These are phyloP conservation scores for Trichoplusia ni DNA, from an alignment of 1,140 invertebrate genomes.

Conservation along the genomic window DNA sequence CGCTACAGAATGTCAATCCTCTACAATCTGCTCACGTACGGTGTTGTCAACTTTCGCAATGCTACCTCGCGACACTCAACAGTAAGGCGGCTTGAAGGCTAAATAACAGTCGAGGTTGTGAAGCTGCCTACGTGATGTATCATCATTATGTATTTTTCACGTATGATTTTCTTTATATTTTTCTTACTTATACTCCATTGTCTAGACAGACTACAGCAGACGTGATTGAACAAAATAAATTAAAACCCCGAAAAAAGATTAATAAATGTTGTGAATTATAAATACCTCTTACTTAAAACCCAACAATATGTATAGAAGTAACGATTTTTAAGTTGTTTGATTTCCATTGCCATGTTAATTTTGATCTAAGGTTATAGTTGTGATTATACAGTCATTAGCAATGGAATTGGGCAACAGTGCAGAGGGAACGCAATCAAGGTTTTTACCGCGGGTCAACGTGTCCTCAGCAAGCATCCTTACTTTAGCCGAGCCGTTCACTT, in stretches of 20 bases:
- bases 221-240: too few species aligned
- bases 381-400: constrained; percentile 32
- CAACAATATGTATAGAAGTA: constrained; percentile 6
- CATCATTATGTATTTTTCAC: constrained; percentile 24
- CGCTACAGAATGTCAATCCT: constrained; percentile 55
- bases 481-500: constrained; percentile 53
- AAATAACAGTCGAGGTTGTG: constrained; percentile 55
- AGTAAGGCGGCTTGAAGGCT: constrained; percentile 68
- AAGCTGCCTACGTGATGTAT: constrained; percentile 42
- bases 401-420: constrained; percentile 32
- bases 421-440: constrained; percentile 40
- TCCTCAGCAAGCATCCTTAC: constrained; percentile 52
- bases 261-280: too few species aligned
- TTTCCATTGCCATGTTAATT: constrained; percentile 27
- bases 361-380: constrained; percentile 28
- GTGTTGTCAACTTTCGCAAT: constrained; percentile 77
- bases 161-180: background rate
- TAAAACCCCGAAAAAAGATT: too few species aligned
- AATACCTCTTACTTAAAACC: too few species aligned
- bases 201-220: too few species aligned
- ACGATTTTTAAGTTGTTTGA: constrained; percentile 1
- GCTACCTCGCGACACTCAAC: constrained; percentile 66
- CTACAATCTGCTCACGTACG: constrained; percentile 68
- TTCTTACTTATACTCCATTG: background rate
- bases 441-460: constrained; percentile 42